These are phyloP conservation scores for Meandrina meandrites DNA, from an alignment of 92 coral and sea anemone genomes.

Conservation along the genomic window DNA sequence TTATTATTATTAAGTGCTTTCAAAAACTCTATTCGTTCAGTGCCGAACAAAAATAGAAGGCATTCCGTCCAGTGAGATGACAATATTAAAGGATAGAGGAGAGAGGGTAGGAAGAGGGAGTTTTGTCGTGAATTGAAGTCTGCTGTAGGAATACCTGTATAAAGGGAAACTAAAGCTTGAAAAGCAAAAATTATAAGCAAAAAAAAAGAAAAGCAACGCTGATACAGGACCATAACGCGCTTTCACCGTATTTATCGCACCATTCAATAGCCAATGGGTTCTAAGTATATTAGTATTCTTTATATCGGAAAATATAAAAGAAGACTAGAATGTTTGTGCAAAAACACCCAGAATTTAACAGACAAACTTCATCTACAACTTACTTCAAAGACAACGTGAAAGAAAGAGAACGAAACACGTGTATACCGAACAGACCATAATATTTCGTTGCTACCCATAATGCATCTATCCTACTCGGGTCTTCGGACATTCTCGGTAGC, in stretches of 20 bases:
- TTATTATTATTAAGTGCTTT: too few relatives aligned
- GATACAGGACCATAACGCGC: not conserved
- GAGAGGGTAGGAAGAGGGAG: too few relatives aligned
- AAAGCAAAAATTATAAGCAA: too few relatives aligned
- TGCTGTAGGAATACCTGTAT: too few relatives aligned
- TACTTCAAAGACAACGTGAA: slow-evolving; percentile 83
- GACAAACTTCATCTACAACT: slow-evolving; percentile 2
- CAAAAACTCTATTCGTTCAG: too few relatives aligned
- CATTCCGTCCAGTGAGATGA: too few relatives aligned
- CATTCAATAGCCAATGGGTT: not conserved
- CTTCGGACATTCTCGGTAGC: not conserved
- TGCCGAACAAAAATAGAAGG: too few relatives aligned
- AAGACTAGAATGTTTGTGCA: not conserved
- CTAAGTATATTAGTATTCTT: not conserved
- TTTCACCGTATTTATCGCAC: not conserved
- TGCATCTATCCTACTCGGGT: slow-evolving; percentile 3
- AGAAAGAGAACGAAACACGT: slow-evolving; percentile 80
- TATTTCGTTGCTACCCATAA: slow-evolving; percentile 53
- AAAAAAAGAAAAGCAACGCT: not conserved
- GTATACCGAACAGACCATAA: slow-evolving; percentile 75
- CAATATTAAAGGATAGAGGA: too few relatives aligned
- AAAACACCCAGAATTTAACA: not conserved
- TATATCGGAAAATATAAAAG: not conserved
- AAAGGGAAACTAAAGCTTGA: too few relatives aligned
- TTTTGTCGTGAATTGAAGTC: too few relatives aligned